A percentile compares a stretch with the other conserved stretches of the same genome.
Evolutionary conservation across 2,888 invertebrate species (phyloP).

Genomic region (Hoplodrina ambigua): DNA sequence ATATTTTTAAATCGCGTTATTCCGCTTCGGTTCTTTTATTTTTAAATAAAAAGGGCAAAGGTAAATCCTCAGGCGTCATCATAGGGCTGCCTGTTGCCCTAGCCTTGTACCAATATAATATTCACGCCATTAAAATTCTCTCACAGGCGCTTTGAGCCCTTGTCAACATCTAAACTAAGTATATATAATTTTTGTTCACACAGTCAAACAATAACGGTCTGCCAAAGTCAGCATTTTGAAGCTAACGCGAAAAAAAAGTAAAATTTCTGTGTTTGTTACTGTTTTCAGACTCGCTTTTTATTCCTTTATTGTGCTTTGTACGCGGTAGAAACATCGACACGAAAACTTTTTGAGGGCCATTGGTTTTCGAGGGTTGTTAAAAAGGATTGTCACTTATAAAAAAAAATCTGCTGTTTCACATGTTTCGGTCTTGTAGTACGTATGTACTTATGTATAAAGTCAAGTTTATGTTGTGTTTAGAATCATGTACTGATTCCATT

Average conservation of each 20-base stretch:
- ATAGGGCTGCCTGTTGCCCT: neutral
- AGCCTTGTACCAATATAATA: slow-evolving; percentile 36
- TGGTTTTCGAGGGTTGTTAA: neutral
- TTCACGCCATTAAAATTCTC: slow-evolving; percentile 49
- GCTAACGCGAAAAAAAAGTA: slow-evolving; percentile 19
- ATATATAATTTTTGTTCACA: slow-evolving; percentile 26
- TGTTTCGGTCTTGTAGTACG: too few species aligned
- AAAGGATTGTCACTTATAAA: neutral
- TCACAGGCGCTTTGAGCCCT: slow-evolving; percentile 43
- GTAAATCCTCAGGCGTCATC: neutral
- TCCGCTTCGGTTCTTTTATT: neutral
- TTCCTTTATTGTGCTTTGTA: neutral
- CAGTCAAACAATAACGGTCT: slow-evolving; percentile 30
- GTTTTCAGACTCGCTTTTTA: neutral
- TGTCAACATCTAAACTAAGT: slow-evolving; percentile 44
- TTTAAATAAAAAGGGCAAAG: slow-evolving; percentile 9
- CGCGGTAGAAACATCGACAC: neutral
- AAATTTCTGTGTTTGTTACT: slow-evolving; percentile 1
- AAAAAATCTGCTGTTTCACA: too few species aligned
- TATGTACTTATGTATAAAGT: too few species aligned
- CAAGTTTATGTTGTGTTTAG: too few species aligned
- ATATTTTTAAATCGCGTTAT: neutral
- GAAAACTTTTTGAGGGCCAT: neutral
- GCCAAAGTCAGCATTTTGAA: slow-evolving; percentile 37
- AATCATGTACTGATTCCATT: too few species aligned